Conservation (phyloP, 2,113 vertebrate species). For the Sorex araneus region DNA sequence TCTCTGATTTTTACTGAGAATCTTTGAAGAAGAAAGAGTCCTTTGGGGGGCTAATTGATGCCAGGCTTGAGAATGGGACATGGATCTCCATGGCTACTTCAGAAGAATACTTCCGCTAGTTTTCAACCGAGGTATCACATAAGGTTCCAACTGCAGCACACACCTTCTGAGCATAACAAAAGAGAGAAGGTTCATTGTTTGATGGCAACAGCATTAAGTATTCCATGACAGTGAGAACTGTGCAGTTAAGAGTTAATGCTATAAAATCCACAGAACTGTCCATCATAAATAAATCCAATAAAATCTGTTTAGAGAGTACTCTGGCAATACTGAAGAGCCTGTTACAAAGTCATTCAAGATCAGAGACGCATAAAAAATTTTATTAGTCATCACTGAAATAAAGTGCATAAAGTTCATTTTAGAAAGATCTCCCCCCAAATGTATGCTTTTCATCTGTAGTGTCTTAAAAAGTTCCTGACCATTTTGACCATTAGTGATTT, state of each 20-base stretch:
- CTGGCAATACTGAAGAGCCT: slow-evolving; percentile 67
- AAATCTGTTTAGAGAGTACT: slow-evolving; percentile 74
- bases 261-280: slow-evolving; percentile 82
- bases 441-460: slow-evolving; percentile 68
- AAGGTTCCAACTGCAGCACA: slow-evolving; percentile 74
- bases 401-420: slow-evolving; percentile 81
- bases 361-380: slow-evolving; percentile 84
- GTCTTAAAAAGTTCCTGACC: slow-evolving; percentile 80
- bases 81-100: slow-evolving; percentile 61
- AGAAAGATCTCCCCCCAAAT: slow-evolving; percentile 71
- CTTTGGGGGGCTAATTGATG: slow-evolving; percentile 85
- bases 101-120: slow-evolving; percentile 74
- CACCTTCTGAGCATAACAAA: slow-evolving; percentile 72
- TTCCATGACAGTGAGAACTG: slow-evolving; percentile 63
- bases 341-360: slow-evolving; percentile 79
- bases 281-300: slow-evolving; percentile 75
- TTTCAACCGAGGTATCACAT: slow-evolving; percentile 87
- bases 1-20: slow-evolving; percentile 84
- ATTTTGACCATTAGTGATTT: slow-evolving; percentile 83
- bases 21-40: slow-evolving; percentile 88
- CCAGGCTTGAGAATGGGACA: slow-evolving; percentile 84
- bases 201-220: slow-evolving; percentile 46
- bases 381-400: slow-evolving; percentile 81
- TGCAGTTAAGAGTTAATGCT: slow-evolving; percentile 72
- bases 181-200: slow-evolving; percentile 61